Evolutionary conservation across 1,140 invertebrate species (phyloP), one percentile per base, ranked within the genome.

Genomic region (Zaprionus kolodkinae): DNA sequence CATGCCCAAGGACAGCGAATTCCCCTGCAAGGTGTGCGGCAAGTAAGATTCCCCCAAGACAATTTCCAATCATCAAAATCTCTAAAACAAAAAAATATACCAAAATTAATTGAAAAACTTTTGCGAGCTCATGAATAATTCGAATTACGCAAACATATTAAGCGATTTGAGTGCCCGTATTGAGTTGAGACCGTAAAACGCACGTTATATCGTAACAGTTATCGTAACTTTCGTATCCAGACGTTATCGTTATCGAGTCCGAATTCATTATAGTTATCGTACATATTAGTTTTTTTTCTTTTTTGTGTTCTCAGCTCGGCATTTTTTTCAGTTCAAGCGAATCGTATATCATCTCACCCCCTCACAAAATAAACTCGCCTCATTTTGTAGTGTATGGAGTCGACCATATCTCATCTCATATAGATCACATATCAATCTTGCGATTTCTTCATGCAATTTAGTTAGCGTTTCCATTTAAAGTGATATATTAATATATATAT

Each of bases 11-110:
- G 88, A 92, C 50, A 95, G 94, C 89, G 95, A 95, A 92, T 95
- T 97, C 94, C 97, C 98, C 88, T 99, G 98, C 95, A 98, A 98
- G 95, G 96, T 99, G 93, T 99, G 98, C 96, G 97, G 97, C 95
- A 98, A 98, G 97, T 98, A 97, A 97, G 97, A 97, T 94, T 93
- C 94, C 93, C 93, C 91, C 92, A 89, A 81, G 78, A 88, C 61
- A 67, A 68, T 83, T 78, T 80, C 70, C 60, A 69, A 21, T 21
- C 48, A 64, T 57, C 50, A 78, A 61, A 71, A 38, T 63, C 45
- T 70, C 57, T 50, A 67, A 69, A 66, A 65, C 30, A 78, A 54
- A 21, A 25, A 30, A 45, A 12, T 55, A 40, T 68, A 54, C 15
- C 12, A 40, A 50, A 50, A 50, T 50, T 50, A 25, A 45, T 45